Evolutionary conservation across 2,888 invertebrate genomes (phyloP).

Genomic region (Apotomis capreana): DNA sequence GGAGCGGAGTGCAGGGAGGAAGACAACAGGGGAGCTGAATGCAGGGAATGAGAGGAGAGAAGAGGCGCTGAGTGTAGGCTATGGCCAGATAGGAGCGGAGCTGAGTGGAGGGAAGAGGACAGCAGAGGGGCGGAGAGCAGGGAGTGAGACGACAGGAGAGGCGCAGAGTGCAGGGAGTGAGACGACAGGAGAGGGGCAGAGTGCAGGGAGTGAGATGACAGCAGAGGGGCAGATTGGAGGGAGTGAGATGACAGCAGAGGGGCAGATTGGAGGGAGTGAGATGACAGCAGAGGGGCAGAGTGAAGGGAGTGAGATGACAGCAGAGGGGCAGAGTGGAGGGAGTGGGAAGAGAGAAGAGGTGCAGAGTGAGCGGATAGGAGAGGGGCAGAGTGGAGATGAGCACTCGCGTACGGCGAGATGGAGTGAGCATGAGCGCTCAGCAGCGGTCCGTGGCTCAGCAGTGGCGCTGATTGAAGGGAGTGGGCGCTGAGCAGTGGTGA

Average conservation of each 20-base stretch:
- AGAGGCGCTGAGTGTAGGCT: slow-evolving; percentile 43
- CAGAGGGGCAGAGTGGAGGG: slow-evolving; percentile 37
- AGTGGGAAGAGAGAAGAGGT: slow-evolving; percentile 21
- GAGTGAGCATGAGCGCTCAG: neutral
- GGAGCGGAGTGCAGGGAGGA: slow-evolving; percentile 38
- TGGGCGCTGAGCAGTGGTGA: slow-evolving; percentile 42
- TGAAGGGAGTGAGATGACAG: slow-evolving; percentile 9
- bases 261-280: slow-evolving; percentile 39
- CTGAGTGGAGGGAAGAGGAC: slow-evolving; percentile 39
- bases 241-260: slow-evolving; percentile 37
- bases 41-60: slow-evolving; percentile 41
- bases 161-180: slow-evolving; percentile 42
- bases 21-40: slow-evolving; percentile 42
- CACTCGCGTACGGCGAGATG: slow-evolving; percentile 2
- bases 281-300: slow-evolving; percentile 35
- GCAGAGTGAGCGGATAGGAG: slow-evolving; percentile 42
- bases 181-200: slow-evolving; percentile 21
- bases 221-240: slow-evolving; percentile 37
- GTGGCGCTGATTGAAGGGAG: slow-evolving; percentile 39
- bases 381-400: slow-evolving; percentile 41
- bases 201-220: slow-evolving; percentile 36
- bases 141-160: slow-evolving; percentile 36
- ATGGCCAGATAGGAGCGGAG: slow-evolving; percentile 36
- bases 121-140: slow-evolving; percentile 38
- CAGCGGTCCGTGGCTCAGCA: slow-evolving; percentile 35